Conservation (phyloP, 2,888 invertebrate species). For the Morpho deidamia region DNA sequence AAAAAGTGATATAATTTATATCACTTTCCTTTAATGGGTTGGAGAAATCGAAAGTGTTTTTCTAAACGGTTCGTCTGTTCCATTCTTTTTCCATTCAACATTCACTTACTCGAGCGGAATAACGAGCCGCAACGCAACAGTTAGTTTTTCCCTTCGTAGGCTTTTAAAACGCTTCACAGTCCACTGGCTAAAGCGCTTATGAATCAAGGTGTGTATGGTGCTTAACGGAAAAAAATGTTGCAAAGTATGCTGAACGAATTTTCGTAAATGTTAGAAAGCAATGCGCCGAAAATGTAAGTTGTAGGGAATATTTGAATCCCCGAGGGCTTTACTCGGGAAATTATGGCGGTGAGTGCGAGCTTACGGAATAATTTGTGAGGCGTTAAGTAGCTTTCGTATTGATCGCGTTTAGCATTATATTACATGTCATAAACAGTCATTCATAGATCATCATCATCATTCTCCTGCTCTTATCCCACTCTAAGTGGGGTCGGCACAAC, state of each 20-base stretch:
- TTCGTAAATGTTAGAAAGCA: constrained; percentile 54
- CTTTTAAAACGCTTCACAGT: constrained; percentile 15
- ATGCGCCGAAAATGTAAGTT: constrained; percentile 41
- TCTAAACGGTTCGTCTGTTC: constrained; percentile 23
- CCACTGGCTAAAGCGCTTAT: constrained; percentile 14
- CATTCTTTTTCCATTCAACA: constrained; percentile 27
- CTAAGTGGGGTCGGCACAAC: too few species aligned
- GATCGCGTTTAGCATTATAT: constrained; percentile 8
- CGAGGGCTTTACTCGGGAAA: constrained; percentile 28
- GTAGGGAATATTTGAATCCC: constrained; percentile 42
- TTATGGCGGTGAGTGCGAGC: constrained; percentile 21
- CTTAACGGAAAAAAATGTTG: background rate
- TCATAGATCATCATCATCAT: too few species aligned
- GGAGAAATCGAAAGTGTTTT: constrained; percentile 27
- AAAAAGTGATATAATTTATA: background rate
- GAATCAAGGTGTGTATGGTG: constrained; percentile 12
- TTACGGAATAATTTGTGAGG: constrained; percentile 21
- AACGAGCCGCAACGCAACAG: constrained; percentile 24
- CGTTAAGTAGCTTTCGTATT: constrained; percentile 12
- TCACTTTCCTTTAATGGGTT: constrained; percentile 5
- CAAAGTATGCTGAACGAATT: constrained; percentile 33
- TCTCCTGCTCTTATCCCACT: too few species aligned
- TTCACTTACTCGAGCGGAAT: constrained; percentile 24
- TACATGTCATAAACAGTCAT: background rate
- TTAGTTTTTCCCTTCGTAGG: constrained; percentile 17